Conservation (phyloP, 2,888 invertebrate species). For the Eulithis testata region DNA sequence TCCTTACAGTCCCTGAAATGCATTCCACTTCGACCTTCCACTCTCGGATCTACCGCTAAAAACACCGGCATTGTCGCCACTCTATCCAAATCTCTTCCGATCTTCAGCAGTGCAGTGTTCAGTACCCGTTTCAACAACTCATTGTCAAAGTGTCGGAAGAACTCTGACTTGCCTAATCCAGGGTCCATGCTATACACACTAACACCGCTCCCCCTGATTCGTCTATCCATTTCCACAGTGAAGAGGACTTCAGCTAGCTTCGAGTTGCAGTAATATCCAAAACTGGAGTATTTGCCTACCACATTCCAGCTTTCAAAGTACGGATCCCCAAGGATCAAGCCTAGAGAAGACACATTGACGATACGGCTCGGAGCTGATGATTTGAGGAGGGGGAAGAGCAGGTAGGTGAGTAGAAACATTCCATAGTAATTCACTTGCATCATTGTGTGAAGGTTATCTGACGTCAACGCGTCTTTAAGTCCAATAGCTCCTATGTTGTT, state of each 20-base stretch:
- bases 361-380: conserved; percentile 66
- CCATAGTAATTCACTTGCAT: conserved; percentile 85
- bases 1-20: conserved; percentile 67
- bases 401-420: conserved; percentile 63
- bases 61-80: conserved; percentile 66
- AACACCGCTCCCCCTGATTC: conserved; percentile 79
- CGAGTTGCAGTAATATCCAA: conserved; percentile 82
- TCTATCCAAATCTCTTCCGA: conserved; percentile 57
- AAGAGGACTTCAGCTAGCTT: conserved; percentile 64
- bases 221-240: conserved; percentile 80
- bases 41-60: conserved; percentile 59
- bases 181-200: conserved; percentile 93
- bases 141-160: conserved; percentile 85
- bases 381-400: conserved; percentile 63
- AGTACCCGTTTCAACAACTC: conserved; percentile 47
- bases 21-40: conserved; percentile 59
- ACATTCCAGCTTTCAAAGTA: conserved; percentile 90
- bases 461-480: conserved; percentile 73
- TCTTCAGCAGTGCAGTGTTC: conserved; percentile 49
- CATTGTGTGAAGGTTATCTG: conserved; percentile 85
- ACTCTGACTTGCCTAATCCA: conserved; percentile 90
- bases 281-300: conserved; percentile 84
- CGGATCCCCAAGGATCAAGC: conserved; percentile 87
- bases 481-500: conserved; percentile 81
- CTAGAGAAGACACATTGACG: conserved; percentile 73